phyloP scores from a whole-genome alignment of 2,113 vertebrate genomes.

The Scalopus aquaticus region DNA sequence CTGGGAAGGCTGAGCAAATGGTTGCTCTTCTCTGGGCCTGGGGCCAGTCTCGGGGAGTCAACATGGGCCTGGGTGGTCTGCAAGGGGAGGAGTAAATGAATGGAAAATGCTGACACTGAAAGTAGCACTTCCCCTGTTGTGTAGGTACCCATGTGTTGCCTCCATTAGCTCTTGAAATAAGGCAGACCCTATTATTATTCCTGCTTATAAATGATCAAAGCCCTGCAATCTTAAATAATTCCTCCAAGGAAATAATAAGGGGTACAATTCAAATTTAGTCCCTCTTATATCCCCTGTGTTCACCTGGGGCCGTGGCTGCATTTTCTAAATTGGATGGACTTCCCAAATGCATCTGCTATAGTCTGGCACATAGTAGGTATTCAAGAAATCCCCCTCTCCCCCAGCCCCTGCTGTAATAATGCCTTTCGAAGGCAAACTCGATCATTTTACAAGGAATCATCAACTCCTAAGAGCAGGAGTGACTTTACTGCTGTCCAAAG shows the following conservation, averaged over 20 bases:
- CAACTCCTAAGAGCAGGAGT: conserved; percentile 44
- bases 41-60: background rate
- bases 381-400: background rate
- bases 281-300: background rate
- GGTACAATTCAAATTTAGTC: background rate
- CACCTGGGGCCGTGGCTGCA: background rate
- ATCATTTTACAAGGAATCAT: conserved; percentile 58
- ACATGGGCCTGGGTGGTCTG: background rate
- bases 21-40: background rate
- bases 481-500: conserved; percentile 69
- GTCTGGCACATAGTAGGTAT: background rate
- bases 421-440: conserved; percentile 45
- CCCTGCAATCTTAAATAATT: background rate
- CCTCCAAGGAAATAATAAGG: background rate
- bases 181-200: background rate
- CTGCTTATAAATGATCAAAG: background rate
- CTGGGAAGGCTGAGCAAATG: background rate
- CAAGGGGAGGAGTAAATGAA: background rate
- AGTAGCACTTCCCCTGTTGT: no score
- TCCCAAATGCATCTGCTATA: background rate
- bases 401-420: background rate
- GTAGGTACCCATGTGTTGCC: background rate
- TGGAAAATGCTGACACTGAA: no score
- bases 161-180: background rate
- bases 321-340: background rate